Conservation (phyloP, 2,113 vertebrate genomes). For the Hemiscyllium ocellatum region DNA sequence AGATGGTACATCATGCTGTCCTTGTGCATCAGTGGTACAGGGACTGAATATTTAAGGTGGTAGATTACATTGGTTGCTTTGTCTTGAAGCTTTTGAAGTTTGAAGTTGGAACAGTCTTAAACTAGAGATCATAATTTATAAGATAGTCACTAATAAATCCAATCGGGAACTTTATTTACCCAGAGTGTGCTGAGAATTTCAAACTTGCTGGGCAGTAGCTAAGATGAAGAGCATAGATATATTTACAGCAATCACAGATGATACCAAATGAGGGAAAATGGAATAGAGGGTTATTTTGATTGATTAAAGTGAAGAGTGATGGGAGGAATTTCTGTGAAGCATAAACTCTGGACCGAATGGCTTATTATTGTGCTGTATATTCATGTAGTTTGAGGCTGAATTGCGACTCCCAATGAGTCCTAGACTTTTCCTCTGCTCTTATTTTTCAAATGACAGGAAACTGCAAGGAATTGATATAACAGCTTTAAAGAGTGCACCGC, state of each 20-base stretch:
- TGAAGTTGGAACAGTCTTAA: too few relatives aligned
- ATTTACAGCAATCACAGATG: too few relatives aligned
- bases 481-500: neutral
- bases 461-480: neutral
- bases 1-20: neutral
- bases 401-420: neutral
- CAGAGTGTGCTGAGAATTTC: neutral
- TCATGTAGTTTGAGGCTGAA: neutral
- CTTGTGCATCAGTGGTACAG: neutral
- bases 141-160: neutral
- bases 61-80: neutral
- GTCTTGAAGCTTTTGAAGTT: neutral
- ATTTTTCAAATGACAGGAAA: conserved; percentile 31
- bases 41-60: neutral
- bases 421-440: neutral
- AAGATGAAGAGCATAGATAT: neutral
- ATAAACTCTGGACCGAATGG: neutral
- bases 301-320: too few relatives aligned
- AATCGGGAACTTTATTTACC: neutral
- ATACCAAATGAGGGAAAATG: neutral
- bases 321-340: neutral
- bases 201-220: neutral
- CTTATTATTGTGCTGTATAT: neutral
- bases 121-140: neutral
- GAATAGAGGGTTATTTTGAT: neutral